Percentiles rank a stretch among this genome's conserved stretches.
Conservation (phyloP, 1,140 invertebrate species). For the Planococcus citri region DNA sequence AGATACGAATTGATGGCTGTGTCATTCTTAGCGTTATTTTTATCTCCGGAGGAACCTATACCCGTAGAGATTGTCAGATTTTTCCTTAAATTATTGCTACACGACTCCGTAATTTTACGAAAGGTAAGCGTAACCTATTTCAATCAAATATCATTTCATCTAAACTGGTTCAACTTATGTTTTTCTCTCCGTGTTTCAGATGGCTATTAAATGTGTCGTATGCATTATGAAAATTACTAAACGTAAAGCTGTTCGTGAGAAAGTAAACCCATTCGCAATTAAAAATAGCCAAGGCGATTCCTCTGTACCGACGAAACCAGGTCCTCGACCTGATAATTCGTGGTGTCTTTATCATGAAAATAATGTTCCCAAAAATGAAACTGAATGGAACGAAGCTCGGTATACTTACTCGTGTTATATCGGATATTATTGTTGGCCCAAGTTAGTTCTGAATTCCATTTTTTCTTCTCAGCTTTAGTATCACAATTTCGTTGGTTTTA, state of each 20-base stretch:
- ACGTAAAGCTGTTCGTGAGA: slow-evolving; percentile 46
- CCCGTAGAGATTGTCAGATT: slow-evolving; percentile 49
- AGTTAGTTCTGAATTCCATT: slow-evolving; percentile 34
- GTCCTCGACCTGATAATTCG: slow-evolving; percentile 49
- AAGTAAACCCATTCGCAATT: slow-evolving; percentile 38
- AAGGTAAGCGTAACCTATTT: slow-evolving; percentile 37
- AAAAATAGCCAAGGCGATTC: slow-evolving; percentile 25
- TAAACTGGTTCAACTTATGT: neutral
- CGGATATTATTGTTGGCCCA: slow-evolving; percentile 76
- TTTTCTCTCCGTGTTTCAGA: slow-evolving; percentile 32
- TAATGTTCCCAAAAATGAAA: slow-evolving; percentile 42
- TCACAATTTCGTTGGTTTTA: slow-evolving; percentile 11
- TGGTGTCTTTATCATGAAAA: slow-evolving; percentile 60
- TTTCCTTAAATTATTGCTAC: slow-evolving; percentile 51
- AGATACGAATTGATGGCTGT: slow-evolving; percentile 60
- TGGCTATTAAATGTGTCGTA: slow-evolving; percentile 47
- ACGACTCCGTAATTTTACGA: slow-evolving; percentile 62
- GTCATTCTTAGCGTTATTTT: slow-evolving; percentile 52
- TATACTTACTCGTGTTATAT: slow-evolving; percentile 53
- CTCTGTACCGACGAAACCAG: slow-evolving; percentile 33
- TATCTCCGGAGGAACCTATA: slow-evolving; percentile 56
- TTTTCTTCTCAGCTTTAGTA: neutral
- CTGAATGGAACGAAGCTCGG: slow-evolving; percentile 59
- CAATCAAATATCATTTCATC: no score
- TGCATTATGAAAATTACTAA: slow-evolving; percentile 67